Evolutionary conservation across 1,140 invertebrate genomes (phyloP).

Genomic region (Leptopilina clavipes): DNA sequence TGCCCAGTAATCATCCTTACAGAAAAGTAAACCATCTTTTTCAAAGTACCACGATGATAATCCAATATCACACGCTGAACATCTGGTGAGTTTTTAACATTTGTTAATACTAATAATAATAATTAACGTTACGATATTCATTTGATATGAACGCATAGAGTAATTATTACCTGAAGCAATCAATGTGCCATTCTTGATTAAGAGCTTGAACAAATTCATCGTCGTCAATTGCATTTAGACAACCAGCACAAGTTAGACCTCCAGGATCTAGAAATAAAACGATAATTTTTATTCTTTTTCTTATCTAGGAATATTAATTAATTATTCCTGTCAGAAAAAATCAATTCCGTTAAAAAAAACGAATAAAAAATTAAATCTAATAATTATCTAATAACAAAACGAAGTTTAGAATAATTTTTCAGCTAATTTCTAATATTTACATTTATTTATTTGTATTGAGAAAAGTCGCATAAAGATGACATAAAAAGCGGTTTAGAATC

Average conservation of each 20-base stretch:
- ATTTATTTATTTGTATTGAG: too few species aligned
- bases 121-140: neutral
- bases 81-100: slow-evolving; percentile 75
- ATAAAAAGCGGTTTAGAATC: slow-evolving; percentile 11
- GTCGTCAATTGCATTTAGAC: slow-evolving; percentile 82
- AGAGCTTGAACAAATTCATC: slow-evolving; percentile 87
- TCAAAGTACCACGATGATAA: slow-evolving; percentile 96
- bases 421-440: too few species aligned
- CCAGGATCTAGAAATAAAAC: slow-evolving; percentile 71
- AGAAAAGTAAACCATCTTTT: slow-evolving; percentile 91
- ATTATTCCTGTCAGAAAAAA: too few species aligned
- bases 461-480: neutral
- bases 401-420: too few species aligned
- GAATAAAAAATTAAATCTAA: too few species aligned
- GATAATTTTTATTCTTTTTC: slow-evolving; percentile 29
- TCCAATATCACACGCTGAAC: slow-evolving; percentile 88
- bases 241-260: slow-evolving; percentile 80
- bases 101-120: too few species aligned
- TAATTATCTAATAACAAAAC: too few species aligned
- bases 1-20: slow-evolving; percentile 91
- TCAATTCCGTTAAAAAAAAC: too few species aligned
- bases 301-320: too few species aligned
- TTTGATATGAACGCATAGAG: too few species aligned
- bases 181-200: slow-evolving; percentile 89
- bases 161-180: slow-evolving; percentile 84